Base-by-base conservation (phyloP, 2,797 vertebrate species). In the Parauchenoglanis ngamensis region DNA sequence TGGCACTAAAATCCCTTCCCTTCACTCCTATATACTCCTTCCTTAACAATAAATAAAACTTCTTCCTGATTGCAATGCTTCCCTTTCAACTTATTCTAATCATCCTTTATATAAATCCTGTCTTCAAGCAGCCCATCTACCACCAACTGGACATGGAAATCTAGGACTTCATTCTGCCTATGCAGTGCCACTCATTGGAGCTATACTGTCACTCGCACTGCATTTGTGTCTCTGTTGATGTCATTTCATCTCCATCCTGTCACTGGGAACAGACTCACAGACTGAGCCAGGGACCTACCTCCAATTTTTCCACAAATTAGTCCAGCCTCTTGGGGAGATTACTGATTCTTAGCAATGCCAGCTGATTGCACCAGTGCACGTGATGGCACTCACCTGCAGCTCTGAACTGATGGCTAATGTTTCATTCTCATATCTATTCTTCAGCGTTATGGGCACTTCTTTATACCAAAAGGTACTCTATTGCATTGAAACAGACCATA, bases 151-250 rank as follows among this genome's bases (percentile, higher is more conserved):
- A 90, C 72, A 89, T 86, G 89, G 89, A 90, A 77, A 35, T 57
- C 73, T 75, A 77, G 25, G 35, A 79, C 78, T 67, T 82, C 87
- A 87, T 67, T 68, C 87, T n/a, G 17, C 82, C 77, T 76, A 23
- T 78, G 70, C 87, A 57, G 31, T 79, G 80, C 85, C 86, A 59
- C 59, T 88, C 89, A 63, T 91, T 52, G 91, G 91, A 91, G 75
- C 87, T 46, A 59, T 77, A 79, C 80, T 91, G 78, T 91, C 90
- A 85, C 61, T 92, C 67, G 78, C 78, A 78, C 86, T 91, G 88
- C 88, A 87, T 90, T 90, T 87, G 85, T 91, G 83, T 91, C 87
- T 89, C 78, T 91, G 89, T 90, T 91, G 91, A 92, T 88, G 89
- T 90, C 73, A 56, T 79, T 87, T 57, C 90, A 90, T 90, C 86